Conservation (phyloP, 2,113 vertebrate species). For the Phaethornis superciliosus region DNA sequence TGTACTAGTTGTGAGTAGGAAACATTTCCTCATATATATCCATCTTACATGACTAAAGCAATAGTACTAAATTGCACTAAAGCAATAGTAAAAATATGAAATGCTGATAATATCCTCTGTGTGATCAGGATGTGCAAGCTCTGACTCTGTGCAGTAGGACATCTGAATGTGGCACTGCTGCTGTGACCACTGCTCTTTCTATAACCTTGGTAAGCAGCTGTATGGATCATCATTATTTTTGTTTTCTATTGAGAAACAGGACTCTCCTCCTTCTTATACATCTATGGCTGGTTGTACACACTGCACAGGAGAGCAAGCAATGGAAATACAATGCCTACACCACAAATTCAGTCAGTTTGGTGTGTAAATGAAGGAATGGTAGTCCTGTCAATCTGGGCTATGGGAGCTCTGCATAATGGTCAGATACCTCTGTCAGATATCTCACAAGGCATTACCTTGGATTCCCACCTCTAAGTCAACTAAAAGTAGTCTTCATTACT, state of each 20-base stretch:
- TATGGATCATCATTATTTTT: neutral
- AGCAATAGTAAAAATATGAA: neutral
- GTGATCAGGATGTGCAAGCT: neutral
- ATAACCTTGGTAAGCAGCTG: neutral
- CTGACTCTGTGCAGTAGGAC: neutral
- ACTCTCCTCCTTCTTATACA: neutral
- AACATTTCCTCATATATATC: neutral
- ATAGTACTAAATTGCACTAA: neutral
- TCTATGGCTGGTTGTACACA: neutral
- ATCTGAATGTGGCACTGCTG: neutral
- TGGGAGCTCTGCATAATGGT: neutral
- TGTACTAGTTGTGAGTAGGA: neutral
- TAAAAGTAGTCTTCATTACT: neutral
- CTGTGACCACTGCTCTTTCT: neutral
- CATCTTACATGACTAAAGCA: neutral
- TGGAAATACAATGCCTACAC: neutral
- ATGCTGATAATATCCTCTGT: neutral
- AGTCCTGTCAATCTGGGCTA: neutral
- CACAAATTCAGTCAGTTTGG: neutral
- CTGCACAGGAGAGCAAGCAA: neutral
- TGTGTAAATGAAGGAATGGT: neutral
- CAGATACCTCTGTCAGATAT: neutral
- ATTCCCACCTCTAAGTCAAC: neutral
- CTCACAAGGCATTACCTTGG: neutral
- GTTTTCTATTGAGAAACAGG: neutral